phyloP scores from a whole-genome alignment of 2,797 vertebrate genomes.

The Cygnus olor region DNA sequence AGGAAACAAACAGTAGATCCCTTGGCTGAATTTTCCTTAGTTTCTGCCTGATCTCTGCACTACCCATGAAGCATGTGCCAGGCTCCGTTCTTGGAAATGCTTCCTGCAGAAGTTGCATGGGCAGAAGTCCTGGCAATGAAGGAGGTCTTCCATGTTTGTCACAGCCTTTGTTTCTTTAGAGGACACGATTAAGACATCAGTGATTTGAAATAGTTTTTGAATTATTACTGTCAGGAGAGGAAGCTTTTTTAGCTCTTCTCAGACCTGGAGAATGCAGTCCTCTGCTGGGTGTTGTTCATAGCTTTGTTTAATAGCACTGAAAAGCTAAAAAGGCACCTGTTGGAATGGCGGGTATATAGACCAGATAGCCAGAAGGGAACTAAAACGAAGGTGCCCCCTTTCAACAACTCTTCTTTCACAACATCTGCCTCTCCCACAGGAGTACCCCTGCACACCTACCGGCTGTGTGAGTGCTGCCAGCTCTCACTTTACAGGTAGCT shows the following conservation, averaged over 20 bases:
- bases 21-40: neutral
- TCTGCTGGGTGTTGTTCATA: neutral
- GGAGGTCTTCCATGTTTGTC: neutral
- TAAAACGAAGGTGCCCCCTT: neutral
- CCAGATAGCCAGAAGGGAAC: neutral
- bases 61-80: neutral
- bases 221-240: neutral
- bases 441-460: neutral
- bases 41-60: neutral
- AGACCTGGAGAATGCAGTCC: neutral
- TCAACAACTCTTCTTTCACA: neutral
- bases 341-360: neutral
- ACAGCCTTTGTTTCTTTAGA: neutral
- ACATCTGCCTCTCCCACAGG: fast-evolving
- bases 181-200: neutral
- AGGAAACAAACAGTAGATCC: neutral
- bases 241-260: neutral
- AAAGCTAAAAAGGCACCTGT: neutral
- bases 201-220: neutral
- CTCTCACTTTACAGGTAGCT: neutral
- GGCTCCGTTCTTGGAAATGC: neutral
- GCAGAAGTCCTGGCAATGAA: neutral
- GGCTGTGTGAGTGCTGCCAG: neutral
- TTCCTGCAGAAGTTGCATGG: neutral
- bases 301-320: neutral